These are phyloP conservation scores for Synergus itoensis DNA, from an alignment of 2,888 invertebrate genomes.

Conservation along the genomic window DNA sequence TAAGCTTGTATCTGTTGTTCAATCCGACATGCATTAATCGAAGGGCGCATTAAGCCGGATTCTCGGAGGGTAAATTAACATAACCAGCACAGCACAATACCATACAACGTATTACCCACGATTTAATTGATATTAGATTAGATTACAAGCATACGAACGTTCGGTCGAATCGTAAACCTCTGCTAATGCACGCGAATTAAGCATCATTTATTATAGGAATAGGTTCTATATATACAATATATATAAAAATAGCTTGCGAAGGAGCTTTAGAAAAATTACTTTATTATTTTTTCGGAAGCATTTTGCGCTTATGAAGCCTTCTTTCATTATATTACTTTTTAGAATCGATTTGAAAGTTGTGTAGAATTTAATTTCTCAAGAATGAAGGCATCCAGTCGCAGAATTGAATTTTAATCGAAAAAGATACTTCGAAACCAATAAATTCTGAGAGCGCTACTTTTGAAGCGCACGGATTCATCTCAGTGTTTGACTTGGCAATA, in stretches of 20 bases:
- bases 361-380: not conserved
- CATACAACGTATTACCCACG: not conserved
- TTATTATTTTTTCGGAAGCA: too few species aligned
- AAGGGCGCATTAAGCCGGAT: slow-evolving; percentile 36
- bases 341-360: too few species aligned
- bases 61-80: slow-evolving; percentile 25
- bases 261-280: not conserved
- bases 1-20: slow-evolving; percentile 29
- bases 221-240: not conserved
- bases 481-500: slow-evolving; percentile 34
- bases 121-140: slow-evolving; percentile 40
- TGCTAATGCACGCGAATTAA: not conserved
- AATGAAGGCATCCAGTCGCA: not conserved
- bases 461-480: slow-evolving; percentile 26
- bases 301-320: too few species aligned
- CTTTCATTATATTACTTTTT: too few species aligned
- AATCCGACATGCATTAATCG: slow-evolving; percentile 37
- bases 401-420: slow-evolving; percentile 7
- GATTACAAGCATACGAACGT: slow-evolving; percentile 29
- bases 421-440: slow-evolving; percentile 8
- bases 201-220: slow-evolving; percentile 1
- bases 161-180: slow-evolving; percentile 12
- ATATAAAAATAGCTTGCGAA: not conserved
- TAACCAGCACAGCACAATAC: slow-evolving; percentile 10
- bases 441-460: slow-evolving; percentile 23